Base-by-base conservation (phyloP, 1,140 invertebrate genomes). In the Araneus ventricosus region DNA sequence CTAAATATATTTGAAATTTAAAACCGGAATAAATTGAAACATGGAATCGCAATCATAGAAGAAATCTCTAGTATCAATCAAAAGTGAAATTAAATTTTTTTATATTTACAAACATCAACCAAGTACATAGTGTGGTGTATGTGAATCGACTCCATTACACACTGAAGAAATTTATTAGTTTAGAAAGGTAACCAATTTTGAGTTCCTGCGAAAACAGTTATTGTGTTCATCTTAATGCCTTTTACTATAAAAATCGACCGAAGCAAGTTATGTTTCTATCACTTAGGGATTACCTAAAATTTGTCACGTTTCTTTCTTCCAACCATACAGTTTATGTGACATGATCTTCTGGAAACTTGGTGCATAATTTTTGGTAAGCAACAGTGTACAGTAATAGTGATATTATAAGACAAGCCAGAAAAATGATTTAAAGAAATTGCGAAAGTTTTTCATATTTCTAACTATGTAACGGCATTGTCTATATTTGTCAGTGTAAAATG, bases 231-330 rank as follows among this genome's bases (percentile, higher is more conserved):
- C 67, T 75, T 75, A 30, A 34, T 75, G 14, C 30, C 10, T 75
- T 30, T 75, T 75, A 37, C 67, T 30, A 17, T 37, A 75, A 75
- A 75, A 75, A 20, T 75, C 30, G 30, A 75, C 34, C 30, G 10
- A 45, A 34, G 30, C 20, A 75, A 17, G 67, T 0, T 75, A 30
- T 75, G 34, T 63, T 75, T 75, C 30, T 75, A 34, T 27, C 67
- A 34, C 63, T 67, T 67, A n/a, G 30, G 67, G 20, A 75, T 75
- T 75, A 75, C 34, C 67, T 75, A 37, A 75, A 75, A 75, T 75
- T 75, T 75, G 67, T 75, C 67, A 75, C 67, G 67, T 75, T 34
- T 75, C 30, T 37, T 75, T 75, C 2, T 17, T 75, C 3, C 67
- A 20, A 34, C 14, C 10, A 30, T 70, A 37, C 67, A 5, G 10